A percentile compares a stretch with the other conserved stretches of the same genome.
Conservation (phyloP, 2,888 invertebrate genomes). For the Geophilus truncorum region DNA sequence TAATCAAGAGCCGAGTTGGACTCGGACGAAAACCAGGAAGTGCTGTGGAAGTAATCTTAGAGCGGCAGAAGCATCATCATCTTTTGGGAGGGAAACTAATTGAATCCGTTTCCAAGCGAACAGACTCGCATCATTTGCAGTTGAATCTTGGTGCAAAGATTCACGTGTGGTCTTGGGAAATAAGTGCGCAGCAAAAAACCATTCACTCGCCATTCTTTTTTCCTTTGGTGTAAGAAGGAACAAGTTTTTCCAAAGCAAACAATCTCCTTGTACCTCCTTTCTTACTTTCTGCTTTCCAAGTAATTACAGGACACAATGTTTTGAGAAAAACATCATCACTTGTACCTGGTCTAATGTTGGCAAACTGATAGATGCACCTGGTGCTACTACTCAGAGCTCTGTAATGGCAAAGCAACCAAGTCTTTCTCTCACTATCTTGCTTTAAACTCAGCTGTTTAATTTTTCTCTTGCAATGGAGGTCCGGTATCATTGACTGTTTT, state of each 20-base stretch:
- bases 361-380: neutral
- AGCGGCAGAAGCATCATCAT: neutral
- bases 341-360: neutral
- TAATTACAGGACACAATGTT: constrained; percentile 16
- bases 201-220: neutral
- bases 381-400: neutral
- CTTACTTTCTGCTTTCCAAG: neutral
- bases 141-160: constrained; percentile 10
- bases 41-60: constrained; percentile 1
- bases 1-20: constrained; percentile 3
- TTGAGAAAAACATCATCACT: neutral
- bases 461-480: neutral
- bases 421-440: neutral
- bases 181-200: neutral
- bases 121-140: constrained; percentile 20
- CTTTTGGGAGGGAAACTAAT: constrained; percentile 7
- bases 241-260: neutral
- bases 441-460: neutral
- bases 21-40: constrained; percentile 15
- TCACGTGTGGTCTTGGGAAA: constrained; percentile 20
- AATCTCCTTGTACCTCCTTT: neutral
- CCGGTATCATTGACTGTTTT: too few species aligned
- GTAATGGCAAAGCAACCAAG: neutral
- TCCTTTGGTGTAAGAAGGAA: neutral
- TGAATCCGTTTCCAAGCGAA: constrained; percentile 12